phyloP scores from a whole-genome alignment of 2,888 invertebrate genomes.

The Yponomeuta cagnagella region DNA sequence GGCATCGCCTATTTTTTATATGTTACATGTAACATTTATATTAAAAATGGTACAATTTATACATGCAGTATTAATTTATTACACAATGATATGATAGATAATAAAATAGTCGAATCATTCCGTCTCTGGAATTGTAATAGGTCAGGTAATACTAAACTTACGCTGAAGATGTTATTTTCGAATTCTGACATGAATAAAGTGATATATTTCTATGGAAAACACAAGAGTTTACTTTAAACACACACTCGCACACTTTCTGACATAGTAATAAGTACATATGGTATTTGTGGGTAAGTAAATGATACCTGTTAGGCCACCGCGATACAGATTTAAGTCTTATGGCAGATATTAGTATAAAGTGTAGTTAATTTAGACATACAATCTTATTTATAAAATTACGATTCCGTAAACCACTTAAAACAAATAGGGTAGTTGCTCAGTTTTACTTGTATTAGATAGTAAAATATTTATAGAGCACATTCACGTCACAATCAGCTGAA shows the following conservation, averaged over 20 bases:
- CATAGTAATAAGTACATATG: background rate
- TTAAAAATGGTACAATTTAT: slow-evolving; percentile 11
- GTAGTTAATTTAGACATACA: too few species aligned
- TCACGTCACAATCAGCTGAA: too few species aligned
- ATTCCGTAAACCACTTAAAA: too few species aligned
- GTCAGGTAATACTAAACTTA: background rate
- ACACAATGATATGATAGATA: slow-evolving; percentile 23
- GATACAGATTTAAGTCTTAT: too few species aligned
- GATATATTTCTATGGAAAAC: slow-evolving; percentile 56
- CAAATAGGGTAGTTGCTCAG: too few species aligned
- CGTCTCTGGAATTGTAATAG: slow-evolving; percentile 5
- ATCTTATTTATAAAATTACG: too few species aligned
- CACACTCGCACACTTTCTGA: background rate
- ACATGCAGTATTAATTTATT: slow-evolving; percentile 16
- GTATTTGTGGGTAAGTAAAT: too few species aligned
- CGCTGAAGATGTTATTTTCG: slow-evolving; percentile 10
- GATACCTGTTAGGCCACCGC: too few species aligned
- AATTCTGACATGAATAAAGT: slow-evolving; percentile 50
- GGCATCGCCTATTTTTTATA: background rate
- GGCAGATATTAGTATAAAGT: too few species aligned
- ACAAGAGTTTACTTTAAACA: slow-evolving; percentile 3
- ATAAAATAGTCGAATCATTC: slow-evolving; percentile 19
- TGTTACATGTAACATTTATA: background rate
- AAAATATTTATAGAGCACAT: too few species aligned
- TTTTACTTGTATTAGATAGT: too few species aligned